A percentile compares a stretch with the other conserved stretches of the same genome.
These are phyloP conservation scores for Anolis apletophallus DNA, from an alignment of 2,797 vertebrate species.

Conservation along the genomic window DNA sequence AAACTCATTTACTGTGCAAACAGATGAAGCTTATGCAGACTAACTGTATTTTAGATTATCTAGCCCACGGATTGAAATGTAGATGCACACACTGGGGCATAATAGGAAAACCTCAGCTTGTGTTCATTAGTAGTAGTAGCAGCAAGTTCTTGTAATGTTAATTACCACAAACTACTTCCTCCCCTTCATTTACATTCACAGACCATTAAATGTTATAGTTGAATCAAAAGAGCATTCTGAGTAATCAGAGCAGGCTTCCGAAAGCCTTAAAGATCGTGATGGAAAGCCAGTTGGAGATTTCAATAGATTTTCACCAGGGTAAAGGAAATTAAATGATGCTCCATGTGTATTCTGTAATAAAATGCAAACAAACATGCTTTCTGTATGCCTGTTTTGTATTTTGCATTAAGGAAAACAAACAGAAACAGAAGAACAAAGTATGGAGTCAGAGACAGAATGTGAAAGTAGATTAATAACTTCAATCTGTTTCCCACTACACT, in stretches of 20 bases:
- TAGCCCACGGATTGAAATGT: background rate
- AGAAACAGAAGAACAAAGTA: background rate
- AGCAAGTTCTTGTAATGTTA: conserved; percentile 34
- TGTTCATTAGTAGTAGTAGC: conserved; percentile 11
- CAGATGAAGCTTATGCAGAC: background rate
- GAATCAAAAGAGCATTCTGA: conserved; percentile 22
- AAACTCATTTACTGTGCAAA: background rate
- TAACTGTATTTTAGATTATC: background rate
- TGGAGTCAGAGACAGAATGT: background rate
- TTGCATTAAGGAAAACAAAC: background rate
- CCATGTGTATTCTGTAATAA: background rate
- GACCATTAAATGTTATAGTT: conserved; percentile 30
- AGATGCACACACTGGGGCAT: background rate
- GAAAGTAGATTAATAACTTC: background rate
- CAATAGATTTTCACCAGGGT: background rate
- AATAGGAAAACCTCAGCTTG: background rate
- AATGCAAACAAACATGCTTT: background rate
- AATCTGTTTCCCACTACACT: background rate
- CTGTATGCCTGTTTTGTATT: background rate
- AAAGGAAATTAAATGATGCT: background rate
- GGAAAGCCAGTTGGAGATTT: conserved; percentile 5
- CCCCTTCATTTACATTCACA: conserved; percentile 35
- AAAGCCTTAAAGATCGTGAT: conserved; percentile 11
- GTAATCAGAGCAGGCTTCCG: conserved; percentile 18
- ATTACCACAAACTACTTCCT: conserved; percentile 24